Conservation (phyloP, 1,140 invertebrate genomes). For the Cyphomyrmex costatus region DNA sequence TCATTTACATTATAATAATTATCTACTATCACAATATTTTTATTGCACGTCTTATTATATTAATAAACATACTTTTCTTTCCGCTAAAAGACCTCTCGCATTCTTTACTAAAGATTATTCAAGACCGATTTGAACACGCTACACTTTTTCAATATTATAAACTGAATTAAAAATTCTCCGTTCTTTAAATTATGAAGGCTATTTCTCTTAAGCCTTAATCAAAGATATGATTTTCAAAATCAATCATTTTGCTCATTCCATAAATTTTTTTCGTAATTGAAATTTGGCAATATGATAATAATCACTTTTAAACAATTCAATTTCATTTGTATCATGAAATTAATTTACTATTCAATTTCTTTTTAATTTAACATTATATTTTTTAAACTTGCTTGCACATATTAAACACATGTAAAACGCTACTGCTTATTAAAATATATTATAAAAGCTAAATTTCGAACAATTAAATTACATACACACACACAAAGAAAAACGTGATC, state of each 20-base stretch:
- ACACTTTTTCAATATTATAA: background rate
- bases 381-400: slow-evolving; percentile 9
- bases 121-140: slow-evolving; percentile 8
- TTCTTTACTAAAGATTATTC: slow-evolving; percentile 3
- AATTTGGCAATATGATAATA: background rate
- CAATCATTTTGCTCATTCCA: slow-evolving; percentile 18
- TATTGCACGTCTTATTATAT: slow-evolving; percentile 16
- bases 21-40: background rate
- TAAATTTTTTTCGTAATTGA: background rate
- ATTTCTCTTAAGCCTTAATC: slow-evolving; percentile 22
- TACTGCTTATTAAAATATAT: background rate
- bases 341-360: slow-evolving; percentile 14
- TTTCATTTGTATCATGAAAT: slow-evolving; percentile 1
- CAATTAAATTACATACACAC: slow-evolving; percentile 26
- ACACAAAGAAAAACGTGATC: background rate
- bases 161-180: background rate
- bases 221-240: slow-evolving; percentile 28
- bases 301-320: slow-evolving; percentile 35
- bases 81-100: slow-evolving; percentile 22
- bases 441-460: background rate
- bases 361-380: background rate
- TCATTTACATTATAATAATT: background rate
- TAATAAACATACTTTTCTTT: background rate
- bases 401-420: slow-evolving; percentile 3
- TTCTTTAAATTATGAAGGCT: background rate